Percentiles rank a stretch among this genome's conserved stretches.
Evolutionary conservation across 2,888 invertebrate species (phyloP).

Genomic region (Encarsia formosa): DNA sequence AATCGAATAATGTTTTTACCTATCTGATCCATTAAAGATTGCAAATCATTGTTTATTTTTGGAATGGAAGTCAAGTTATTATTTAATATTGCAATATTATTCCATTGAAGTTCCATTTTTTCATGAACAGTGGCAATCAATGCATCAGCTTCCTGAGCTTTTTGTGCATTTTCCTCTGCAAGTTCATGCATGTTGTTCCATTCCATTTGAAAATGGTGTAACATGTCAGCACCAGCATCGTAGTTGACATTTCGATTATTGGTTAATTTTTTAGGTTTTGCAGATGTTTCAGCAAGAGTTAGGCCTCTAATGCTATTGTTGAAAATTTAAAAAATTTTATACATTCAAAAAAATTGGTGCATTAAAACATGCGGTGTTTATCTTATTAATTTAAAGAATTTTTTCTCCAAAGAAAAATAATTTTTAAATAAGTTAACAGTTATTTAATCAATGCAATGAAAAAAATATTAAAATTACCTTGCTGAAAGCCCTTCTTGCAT

Average conservation of each 20-base stretch:
- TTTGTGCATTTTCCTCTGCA: conserved; percentile 61
- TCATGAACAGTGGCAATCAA: conserved; percentile 43
- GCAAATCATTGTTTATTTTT: conserved; percentile 51
- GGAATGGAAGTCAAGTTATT: conserved; percentile 51
- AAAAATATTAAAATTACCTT: conserved; percentile 37
- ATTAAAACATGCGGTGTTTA: no score
- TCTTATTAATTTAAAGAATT: no score
- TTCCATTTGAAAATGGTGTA: conserved; percentile 67
- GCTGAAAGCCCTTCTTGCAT: conserved; percentile 50
- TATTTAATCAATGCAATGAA: no score
- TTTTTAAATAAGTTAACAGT: not conserved
- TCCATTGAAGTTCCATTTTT: conserved; percentile 51
- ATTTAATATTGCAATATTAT: conserved; percentile 47
- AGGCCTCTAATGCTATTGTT: conserved; percentile 46
- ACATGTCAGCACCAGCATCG: conserved; percentile 65
- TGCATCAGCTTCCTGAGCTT: conserved; percentile 58
- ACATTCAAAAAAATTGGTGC: no score
- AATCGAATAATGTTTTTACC: conserved; percentile 36
- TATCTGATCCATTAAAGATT: conserved; percentile 53
- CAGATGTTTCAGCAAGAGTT: conserved; percentile 35
- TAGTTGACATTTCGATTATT: conserved; percentile 49
- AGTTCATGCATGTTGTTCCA: conserved; percentile 69
- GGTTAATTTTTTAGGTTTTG: conserved; percentile 35
- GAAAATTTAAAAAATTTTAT: no score
- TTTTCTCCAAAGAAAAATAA: not conserved